These are phyloP conservation scores for Tapera naevia DNA, from an alignment of 2,797 vertebrate species.

Conservation along the genomic window DNA sequence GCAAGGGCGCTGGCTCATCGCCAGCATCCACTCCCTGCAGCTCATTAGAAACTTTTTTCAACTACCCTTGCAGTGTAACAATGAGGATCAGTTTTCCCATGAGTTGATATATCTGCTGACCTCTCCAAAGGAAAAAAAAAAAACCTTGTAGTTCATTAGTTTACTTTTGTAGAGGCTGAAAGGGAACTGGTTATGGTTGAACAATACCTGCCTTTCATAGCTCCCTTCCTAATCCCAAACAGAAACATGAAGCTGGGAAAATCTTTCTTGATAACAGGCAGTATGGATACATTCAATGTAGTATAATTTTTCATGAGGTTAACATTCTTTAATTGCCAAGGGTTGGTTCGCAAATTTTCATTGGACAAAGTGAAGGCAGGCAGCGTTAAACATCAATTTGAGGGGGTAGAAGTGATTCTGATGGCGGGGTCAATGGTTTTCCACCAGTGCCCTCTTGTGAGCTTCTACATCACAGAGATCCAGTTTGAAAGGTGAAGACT, in stretches of 20 bases:
- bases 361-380: not conserved
- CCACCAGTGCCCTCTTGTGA: not conserved
- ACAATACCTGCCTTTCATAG: slow-evolving; percentile 47
- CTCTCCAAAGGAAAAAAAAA: slow-evolving; percentile 10
- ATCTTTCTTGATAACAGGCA: not conserved
- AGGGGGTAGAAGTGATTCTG: not conserved
- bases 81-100: slow-evolving; percentile 1
- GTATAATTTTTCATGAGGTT: not conserved
- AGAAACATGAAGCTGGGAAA: slow-evolving; percentile 52
- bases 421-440: not conserved
- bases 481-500: not conserved
- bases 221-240: slow-evolving; percentile 6
- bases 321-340: not conserved
- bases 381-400: not conserved
- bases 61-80: not conserved
- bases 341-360: not conserved
- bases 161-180: slow-evolving; percentile 29
- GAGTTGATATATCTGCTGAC: slow-evolving; percentile 30
- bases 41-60: slow-evolving; percentile 15
- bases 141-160: slow-evolving; percentile 31
- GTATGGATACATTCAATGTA: not conserved
- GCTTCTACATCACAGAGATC: not conserved
- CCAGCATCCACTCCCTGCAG: not conserved
- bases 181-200: slow-evolving; percentile 1
- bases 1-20: not conserved